Evolutionary conservation across 2,797 vertebrate genomes (phyloP), one percentile per base, ranked within the genome.

Genomic region (Erethizon dorsatum): DNA sequence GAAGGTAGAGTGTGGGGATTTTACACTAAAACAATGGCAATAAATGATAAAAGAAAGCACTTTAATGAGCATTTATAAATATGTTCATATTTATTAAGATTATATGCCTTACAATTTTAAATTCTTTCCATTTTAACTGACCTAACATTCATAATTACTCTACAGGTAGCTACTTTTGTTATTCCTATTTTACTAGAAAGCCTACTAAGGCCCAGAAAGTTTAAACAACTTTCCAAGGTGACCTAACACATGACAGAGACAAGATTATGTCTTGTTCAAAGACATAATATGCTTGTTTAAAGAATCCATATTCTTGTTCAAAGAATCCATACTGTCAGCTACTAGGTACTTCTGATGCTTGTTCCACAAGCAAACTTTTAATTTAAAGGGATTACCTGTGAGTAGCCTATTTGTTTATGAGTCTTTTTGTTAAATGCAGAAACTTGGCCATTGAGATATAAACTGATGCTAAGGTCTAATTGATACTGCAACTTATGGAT

Each of bases 381-480:
- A 95, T 92, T 87, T 87, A 56, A 90, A 54, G 20, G 41, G 31
- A 78, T 71, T 86, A 8, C 47, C 17, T 78, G 5, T 65, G 37
- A 24, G 37, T 67, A 45, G 2, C 12, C 5, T 92, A 33, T 83
- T 95, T 71, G 31, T 41, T 83, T 79, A 54, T 33, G 65, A 37
- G 13, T 31, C 71, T 94, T 94, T 67, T 86, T 85, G 2, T 83
- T 88, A 91, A 92, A 57, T 78, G 20, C 50, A 77, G 89, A 95
- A 87, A 96, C 22, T 33, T 61, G 20, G 14, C 50, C 37, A 67
- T 3, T 91, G 47, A 83, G 12, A n/a, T 83, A 7, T 17, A 83
- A 77, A 71, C 10, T 67, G 71, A 84, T 52, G 7, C 15, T 65
- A 1, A 14, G 31, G 14, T 82, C 50, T 63, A 33, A 15, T 47